Evolutionary conservation across 2,888 invertebrate genomes (phyloP), one percentile per base, ranked within the genome.

Genomic region (Polyommatus icarus): DNA sequence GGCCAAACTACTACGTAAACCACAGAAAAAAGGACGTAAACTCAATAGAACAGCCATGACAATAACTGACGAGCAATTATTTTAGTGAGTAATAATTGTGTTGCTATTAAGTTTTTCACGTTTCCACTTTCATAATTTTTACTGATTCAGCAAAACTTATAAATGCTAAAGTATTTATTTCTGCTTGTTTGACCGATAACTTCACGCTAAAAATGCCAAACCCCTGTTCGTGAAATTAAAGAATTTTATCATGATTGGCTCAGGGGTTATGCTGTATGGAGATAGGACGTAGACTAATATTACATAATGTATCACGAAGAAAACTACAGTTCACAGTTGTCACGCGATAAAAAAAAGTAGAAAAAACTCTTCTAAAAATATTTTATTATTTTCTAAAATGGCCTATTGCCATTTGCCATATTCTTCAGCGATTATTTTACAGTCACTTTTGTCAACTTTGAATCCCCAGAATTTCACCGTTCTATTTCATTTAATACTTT

Each of bases 351-450:
- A 46, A 46, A 46, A 46, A 0, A 10, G 2, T 46, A 46, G 3
- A 12, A 46, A 46, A 46, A 3, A 46, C 46, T 46, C 10, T 3
- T 46, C 10, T 46, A 46, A 46, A 40, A 46, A 40, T 46, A 46
- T 46, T 10, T 46, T 46, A 46, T 18, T 54, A 18, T 54, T 54
- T 15, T 50, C 15, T 54, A 12, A 5, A 54, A 15, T 36, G 7
- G 36, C 15, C 50, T 15, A 15, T 50, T 40, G 10, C 6, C n/a
- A 57, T 57, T 50, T 40, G 10, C 6, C n/a, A 57, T 57, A 1
- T n/a, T 57, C n/a, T 57, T n/a, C n/a, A 6, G 57, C 57, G 57
- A n/a, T 57, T 57, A n/a, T n/a, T 57, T 57, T 57, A 57, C 57
- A 57, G 5, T 57, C 7, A 57, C 18, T n/a, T 20, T 20, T 20